Conservation (phyloP, 2,888 invertebrate species). For the Trissoscelio sp. region DNA sequence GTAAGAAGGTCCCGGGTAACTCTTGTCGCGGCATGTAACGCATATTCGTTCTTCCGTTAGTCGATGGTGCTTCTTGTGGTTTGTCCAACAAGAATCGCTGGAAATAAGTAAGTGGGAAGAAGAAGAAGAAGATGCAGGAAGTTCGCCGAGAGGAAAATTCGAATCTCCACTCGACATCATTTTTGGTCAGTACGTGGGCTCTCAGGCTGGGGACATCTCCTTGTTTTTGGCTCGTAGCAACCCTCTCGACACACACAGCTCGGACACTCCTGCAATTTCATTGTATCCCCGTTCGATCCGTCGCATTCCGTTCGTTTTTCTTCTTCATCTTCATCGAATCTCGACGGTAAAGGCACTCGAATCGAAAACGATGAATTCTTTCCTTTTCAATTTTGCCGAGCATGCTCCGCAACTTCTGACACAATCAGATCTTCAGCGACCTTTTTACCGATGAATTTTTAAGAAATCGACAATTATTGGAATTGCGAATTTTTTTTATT, state of each 20-base stretch:
- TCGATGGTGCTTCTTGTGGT: conserved; percentile 49
- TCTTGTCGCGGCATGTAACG: conserved; percentile 33
- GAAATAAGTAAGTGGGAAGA: conserved; percentile 58
- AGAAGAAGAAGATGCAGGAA: conserved; percentile 32
- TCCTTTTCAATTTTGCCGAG: conserved; percentile 60
- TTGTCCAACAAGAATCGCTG: conserved; percentile 55
- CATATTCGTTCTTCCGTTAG: conserved; percentile 23
- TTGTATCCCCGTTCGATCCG: conserved; percentile 53
- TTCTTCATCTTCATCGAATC: conserved; percentile 62
- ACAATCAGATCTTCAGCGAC: conserved; percentile 17
- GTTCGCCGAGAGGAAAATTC: conserved; percentile 48
- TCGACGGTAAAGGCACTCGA: conserved; percentile 57
- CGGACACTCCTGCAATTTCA: conserved; percentile 58
- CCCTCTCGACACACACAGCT: conserved; percentile 60
- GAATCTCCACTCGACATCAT: conserved; percentile 58
- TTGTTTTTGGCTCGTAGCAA: conserved; percentile 51
- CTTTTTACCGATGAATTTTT: conserved; percentile 46
- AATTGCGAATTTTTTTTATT: too few relatives aligned
- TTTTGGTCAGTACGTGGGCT: conserved; percentile 57
- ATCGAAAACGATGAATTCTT: conserved; percentile 67
- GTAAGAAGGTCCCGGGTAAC: neutral
- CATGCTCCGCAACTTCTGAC: conserved; percentile 20
- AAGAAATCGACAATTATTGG: conserved; percentile 21
- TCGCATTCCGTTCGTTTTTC: conserved; percentile 64
- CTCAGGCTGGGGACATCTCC: conserved; percentile 5